A percentile compares a stretch with the other conserved stretches of the same genome.
Evolutionary conservation across 2,113 vertebrate species (phyloP).

Genomic region (Dicentrarchus labrax): DNA sequence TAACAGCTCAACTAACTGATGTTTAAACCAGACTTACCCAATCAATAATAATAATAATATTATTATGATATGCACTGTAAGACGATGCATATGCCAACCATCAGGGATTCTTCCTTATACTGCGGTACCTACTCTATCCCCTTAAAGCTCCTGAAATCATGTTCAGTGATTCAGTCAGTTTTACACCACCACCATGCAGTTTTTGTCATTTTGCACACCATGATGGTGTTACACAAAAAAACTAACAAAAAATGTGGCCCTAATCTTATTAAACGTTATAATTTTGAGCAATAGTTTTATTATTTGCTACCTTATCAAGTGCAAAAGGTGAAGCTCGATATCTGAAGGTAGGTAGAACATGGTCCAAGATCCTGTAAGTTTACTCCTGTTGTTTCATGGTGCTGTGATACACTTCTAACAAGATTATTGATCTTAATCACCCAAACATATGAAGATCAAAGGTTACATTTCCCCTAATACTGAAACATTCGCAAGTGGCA

Average conservation of each 20-base stretch:
- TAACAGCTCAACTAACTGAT: background rate
- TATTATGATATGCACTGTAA: background rate
- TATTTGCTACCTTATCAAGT: background rate
- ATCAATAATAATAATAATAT: background rate
- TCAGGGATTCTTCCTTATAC: too few relatives aligned
- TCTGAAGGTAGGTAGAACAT: background rate
- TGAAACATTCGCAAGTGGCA: background rate
- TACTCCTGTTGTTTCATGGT: background rate
- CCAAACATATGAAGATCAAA: background rate
- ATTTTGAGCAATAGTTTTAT: background rate
- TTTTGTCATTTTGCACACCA: background rate
- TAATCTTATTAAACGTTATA: background rate
- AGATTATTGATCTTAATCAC: background rate
- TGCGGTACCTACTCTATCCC: too few relatives aligned
- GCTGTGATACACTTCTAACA: background rate
- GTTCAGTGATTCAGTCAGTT: background rate
- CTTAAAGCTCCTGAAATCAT: background rate
- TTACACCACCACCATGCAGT: background rate
- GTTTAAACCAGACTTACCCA: background rate
- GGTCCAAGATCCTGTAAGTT: background rate
- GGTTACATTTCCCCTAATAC: background rate
- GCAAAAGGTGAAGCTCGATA: background rate
- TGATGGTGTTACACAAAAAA: background rate
- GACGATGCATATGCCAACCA: too few relatives aligned
- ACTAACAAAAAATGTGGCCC: background rate